Evolutionary conservation across 2,113 vertebrate genomes (phyloP).

Genomic region (Sander vitreus): DNA sequence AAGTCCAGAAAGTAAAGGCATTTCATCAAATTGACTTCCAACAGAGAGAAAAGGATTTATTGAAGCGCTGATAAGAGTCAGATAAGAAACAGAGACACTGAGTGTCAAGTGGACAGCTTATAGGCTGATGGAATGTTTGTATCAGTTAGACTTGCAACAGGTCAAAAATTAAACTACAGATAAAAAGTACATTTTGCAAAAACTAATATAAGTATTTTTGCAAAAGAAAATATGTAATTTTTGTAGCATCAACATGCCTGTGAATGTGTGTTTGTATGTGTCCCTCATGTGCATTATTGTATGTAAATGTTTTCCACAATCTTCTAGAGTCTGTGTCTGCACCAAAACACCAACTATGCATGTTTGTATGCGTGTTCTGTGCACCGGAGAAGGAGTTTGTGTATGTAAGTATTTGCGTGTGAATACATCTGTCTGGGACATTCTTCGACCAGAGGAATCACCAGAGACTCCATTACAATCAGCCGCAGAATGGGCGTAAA

Average conservation of each 20-base stretch:
- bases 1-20: slow-evolving; percentile 4
- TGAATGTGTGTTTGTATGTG: slow-evolving; percentile 10
- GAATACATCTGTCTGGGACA: slow-evolving; percentile 15
- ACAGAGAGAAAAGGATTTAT: slow-evolving; percentile 36
- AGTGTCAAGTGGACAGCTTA: slow-evolving; percentile 22
- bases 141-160: slow-evolving; percentile 27
- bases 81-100: slow-evolving; percentile 15
- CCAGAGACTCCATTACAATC: slow-evolving; percentile 67
- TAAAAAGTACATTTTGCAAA: not conserved
- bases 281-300: slow-evolving; percentile 5
- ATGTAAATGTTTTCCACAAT: slow-evolving; percentile 22
- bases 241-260: not conserved
- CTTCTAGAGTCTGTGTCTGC: not conserved
- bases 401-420: not conserved
- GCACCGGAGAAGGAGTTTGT: not conserved
- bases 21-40: slow-evolving; percentile 4
- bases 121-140: slow-evolving; percentile 37
- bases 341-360: slow-evolving; percentile 6
- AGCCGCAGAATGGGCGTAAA: slow-evolving; percentile 42
- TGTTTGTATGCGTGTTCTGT: not conserved
- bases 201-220: not conserved
- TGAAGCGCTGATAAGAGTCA: not conserved
- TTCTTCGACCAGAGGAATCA: slow-evolving; percentile 23
- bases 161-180: slow-evolving; percentile 16
- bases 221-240: too few relatives aligned